Base-by-base conservation (phyloP, 2,797 vertebrate species). In the Parauchenoglanis punctatus region DNA sequence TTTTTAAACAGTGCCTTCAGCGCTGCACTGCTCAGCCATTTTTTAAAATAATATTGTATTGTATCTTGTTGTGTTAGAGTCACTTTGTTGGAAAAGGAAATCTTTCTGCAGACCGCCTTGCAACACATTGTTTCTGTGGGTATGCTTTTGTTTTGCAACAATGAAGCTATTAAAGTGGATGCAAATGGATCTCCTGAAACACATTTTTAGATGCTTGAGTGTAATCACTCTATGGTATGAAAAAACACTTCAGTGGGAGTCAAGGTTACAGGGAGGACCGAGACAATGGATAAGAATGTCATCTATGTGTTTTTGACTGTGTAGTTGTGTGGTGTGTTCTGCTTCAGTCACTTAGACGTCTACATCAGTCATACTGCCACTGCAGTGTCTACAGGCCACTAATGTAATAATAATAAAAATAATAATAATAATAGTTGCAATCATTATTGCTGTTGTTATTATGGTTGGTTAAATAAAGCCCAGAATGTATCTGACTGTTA, bases 41-140 rank as follows among this genome's bases (percentile, higher is more conserved):
- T 88, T 90, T 90, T 90, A 93, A 46, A 93, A 93, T 93, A 92
- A 94, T 93, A 81, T 88, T 83, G 73, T 25, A 81, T 83, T 93
- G 89, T 91, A 93, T 93, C 92, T 89, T 91, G 46, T 87, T 85
- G 89, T 88, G 89, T 87, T 92, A 87, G 87, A 93, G 92, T 94
- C 93, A 94, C 91, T 92, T 94, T 93, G 89, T 90, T 89, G 72
- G 73, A 92, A 91, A 92, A 90, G 91, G 86, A 89, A 91, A 89
- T 89, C 44, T 88, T 89, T 56, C 85, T 91, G 89, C 72, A 86
- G 85, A 91, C 86, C 92, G 73, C 56, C 31, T 86, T 88, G 91
- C 85, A 85, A 87, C 54, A 83, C 54, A 80, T 84, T 86, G 28
- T 44, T 61, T 59, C 4, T 82, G 61, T 84, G 85, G 61, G 88